Conservation (phyloP, 2,797 vertebrate species). For the Crax fasciolata region DNA sequence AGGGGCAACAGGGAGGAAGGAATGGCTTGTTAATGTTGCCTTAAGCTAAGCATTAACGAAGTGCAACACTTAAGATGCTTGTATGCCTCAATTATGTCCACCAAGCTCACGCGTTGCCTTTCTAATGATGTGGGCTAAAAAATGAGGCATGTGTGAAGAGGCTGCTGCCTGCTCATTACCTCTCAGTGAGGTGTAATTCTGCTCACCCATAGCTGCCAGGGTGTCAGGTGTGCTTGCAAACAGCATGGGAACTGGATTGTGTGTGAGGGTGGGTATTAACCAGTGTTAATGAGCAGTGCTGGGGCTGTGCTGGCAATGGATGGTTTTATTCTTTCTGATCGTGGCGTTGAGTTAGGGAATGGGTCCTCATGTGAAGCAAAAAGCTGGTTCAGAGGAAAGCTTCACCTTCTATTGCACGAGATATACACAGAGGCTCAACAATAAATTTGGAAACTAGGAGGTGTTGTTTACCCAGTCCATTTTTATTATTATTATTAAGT, state of each 20-base stretch:
- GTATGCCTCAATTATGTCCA: conserved; percentile 41
- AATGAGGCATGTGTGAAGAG: conserved; percentile 38
- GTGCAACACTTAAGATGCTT: conserved; percentile 49
- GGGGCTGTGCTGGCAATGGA: fast-evolving
- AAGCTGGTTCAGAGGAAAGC: neutral
- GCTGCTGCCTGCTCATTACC: conserved; percentile 29
- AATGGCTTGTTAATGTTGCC: conserved; percentile 34
- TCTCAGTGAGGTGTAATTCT: neutral
- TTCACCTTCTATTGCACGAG: conserved; percentile 1
- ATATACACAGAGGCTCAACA: neutral
- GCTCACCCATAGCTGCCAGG: neutral
- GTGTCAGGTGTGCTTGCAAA: neutral
- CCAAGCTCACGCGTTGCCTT: conserved; percentile 46
- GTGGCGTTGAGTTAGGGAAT: fast-evolving
- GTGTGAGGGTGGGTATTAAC: neutral
- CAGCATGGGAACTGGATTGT: fast-evolving
- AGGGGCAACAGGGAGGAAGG: neutral
- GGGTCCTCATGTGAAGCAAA: neutral
- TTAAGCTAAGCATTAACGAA: conserved; percentile 70
- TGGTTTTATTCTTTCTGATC: neutral
- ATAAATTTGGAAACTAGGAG: conserved; percentile 19
- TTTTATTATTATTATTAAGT: conserved; percentile 76
- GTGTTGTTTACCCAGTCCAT: conserved; percentile 71
- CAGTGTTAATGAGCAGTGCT: neutral
- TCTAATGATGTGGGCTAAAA: conserved; percentile 46